Percentiles rank a stretch among this genome's conserved stretches.
phyloP scores from a whole-genome alignment of 2,113 vertebrate species.

The Podarcis cretensis region DNA sequence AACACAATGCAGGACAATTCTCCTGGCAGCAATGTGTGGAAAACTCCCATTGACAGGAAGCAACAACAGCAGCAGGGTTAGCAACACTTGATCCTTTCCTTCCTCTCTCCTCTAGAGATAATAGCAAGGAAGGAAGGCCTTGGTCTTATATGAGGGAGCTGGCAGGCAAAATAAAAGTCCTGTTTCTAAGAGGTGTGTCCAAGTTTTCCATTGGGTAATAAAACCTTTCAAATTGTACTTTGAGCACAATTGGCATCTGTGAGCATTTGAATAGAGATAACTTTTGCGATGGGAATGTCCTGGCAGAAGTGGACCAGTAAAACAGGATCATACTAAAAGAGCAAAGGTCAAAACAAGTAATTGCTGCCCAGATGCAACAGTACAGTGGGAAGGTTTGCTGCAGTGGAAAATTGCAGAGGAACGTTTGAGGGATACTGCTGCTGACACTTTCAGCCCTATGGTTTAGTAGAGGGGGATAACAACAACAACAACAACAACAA shows the following conservation, averaged over 20 bases:
- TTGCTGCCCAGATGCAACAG: neutral
- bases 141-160: neutral
- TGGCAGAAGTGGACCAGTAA: neutral
- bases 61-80: neutral
- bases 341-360: neutral
- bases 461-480: too few species aligned
- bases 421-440: neutral
- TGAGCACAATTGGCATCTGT: neutral
- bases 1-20: neutral
- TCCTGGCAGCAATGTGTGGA: neutral
- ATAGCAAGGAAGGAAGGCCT: slow-evolving; percentile 45
- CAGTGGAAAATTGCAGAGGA: neutral
- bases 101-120: neutral
- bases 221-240: neutral
- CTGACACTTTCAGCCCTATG: neutral
- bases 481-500: too few species aligned
- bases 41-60: neutral
- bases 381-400: neutral
- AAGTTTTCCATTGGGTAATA: neutral
- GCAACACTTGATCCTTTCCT: neutral
- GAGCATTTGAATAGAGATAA: neutral
- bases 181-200: neutral
- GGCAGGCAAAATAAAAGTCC: neutral
- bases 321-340: neutral
- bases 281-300: neutral